Evolutionary conservation across 2,113 vertebrate genomes (phyloP).

Genomic region (Nettapus auritus): DNA sequence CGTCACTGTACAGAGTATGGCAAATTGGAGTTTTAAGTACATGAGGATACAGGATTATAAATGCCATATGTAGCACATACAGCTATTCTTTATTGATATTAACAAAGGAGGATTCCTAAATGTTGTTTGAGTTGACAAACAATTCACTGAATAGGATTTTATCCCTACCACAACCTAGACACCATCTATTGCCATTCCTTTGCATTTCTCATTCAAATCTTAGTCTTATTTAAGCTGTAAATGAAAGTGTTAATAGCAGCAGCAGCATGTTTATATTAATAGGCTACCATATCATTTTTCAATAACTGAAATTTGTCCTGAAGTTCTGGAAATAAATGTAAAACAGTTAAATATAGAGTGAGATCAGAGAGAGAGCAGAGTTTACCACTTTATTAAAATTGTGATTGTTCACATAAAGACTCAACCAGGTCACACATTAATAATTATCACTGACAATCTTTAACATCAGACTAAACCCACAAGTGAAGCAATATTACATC

Average conservation of each 20-base stretch:
- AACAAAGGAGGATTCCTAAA: background rate
- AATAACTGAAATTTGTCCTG: background rate
- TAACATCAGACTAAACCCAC: conserved; percentile 88
- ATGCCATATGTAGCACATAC: background rate
- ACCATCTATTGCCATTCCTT: background rate
- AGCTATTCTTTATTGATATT: background rate
- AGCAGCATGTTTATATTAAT: background rate
- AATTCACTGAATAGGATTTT: background rate
- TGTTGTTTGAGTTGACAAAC: background rate
- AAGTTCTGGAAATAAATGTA: conserved; percentile 3
- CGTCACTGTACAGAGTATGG: background rate
- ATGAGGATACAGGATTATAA: background rate
- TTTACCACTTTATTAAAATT: conserved; percentile 80
- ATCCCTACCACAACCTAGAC: background rate
- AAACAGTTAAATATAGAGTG: background rate
- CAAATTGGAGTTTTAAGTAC: background rate
- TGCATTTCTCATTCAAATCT: background rate
- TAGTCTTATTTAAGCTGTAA: background rate
- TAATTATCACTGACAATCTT: conserved; percentile 91
- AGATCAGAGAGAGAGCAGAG: background rate
- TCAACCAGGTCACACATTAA: conserved; percentile 87
- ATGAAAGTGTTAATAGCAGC: background rate
- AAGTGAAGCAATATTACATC: conserved; percentile 90
- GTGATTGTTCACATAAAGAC: conserved; percentile 80
- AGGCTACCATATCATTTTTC: background rate